phyloP scores from a whole-genome alignment of 1,140 invertebrate genomes.

The Drosophila oshimai region DNA sequence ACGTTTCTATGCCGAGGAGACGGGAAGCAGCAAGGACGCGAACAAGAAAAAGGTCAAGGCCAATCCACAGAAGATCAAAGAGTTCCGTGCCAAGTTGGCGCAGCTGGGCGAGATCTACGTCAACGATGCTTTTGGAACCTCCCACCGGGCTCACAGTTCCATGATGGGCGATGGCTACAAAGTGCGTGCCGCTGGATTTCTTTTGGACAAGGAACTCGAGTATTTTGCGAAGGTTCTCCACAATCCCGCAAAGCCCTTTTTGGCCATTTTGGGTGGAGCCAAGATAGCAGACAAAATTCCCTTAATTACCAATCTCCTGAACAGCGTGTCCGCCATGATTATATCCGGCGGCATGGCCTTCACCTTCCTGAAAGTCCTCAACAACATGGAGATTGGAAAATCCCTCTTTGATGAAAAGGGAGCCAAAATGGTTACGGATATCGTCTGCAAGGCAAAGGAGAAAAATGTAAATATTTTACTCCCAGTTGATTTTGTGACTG shows the following conservation, averaged over 20 bases:
- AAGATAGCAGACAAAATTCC: slow-evolving; percentile 99
- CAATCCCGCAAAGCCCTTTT: slow-evolving; percentile 96
- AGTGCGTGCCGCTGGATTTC: slow-evolving; percentile 95
- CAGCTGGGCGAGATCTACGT: slow-evolving; percentile 98
- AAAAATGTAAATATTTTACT: slow-evolving; percentile 97
- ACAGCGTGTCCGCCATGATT: slow-evolving; percentile 99
- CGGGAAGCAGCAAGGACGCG: slow-evolving; percentile 96
- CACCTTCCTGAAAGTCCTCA: slow-evolving; percentile 97
- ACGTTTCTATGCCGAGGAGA: slow-evolving; percentile 98
- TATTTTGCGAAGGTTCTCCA: slow-evolving; percentile 99
- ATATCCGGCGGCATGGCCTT: slow-evolving; percentile 99
- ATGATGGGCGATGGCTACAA: slow-evolving; percentile 95
- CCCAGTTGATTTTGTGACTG: slow-evolving; percentile 98
- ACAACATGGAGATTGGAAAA: slow-evolving; percentile 97
- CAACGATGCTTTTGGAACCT: slow-evolving; percentile 99
- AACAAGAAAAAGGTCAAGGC: slow-evolving; percentile 91
- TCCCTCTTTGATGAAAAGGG: slow-evolving; percentile 97
- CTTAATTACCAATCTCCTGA: slow-evolving; percentile 98
- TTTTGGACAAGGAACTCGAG: slow-evolving; percentile 97
- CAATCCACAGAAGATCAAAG: slow-evolving; percentile 86
- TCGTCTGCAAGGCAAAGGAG: slow-evolving; percentile 94
- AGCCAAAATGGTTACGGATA: slow-evolving; percentile 94
- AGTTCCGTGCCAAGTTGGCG: slow-evolving; percentile 94
- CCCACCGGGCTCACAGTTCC: slow-evolving; percentile 97
- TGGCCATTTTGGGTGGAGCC: slow-evolving; percentile 98